Evolutionary conservation across 2,113 vertebrate genomes (phyloP).

Genomic region (Aix galericulata): DNA sequence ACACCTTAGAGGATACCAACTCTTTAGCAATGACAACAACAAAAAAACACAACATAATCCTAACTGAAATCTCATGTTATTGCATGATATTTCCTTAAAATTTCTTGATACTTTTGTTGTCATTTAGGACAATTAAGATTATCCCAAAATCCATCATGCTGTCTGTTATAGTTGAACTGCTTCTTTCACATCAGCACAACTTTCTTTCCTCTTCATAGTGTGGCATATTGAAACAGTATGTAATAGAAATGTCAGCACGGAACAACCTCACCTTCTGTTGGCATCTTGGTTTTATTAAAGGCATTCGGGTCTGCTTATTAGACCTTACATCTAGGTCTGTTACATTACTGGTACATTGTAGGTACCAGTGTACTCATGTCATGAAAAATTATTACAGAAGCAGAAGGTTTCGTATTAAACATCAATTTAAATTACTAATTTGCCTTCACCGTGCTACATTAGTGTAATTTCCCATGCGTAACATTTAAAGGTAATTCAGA

Average conservation of each 20-base stretch:
- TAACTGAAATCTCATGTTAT: no score
- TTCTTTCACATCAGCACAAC: neutral
- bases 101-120: neutral
- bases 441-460: neutral
- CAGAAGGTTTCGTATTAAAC: neutral
- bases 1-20: neutral
- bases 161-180: neutral
- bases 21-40: neutral
- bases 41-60: no score
- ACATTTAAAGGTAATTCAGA: neutral
- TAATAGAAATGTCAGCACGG: neutral
- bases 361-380: neutral
- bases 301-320: neutral
- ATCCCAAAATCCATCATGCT: neutral
- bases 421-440: neutral
- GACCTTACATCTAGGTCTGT: no score
- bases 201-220: neutral
- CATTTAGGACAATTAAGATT: neutral
- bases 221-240: neutral
- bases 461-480: neutral
- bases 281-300: neutral
- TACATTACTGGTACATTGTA: no score
- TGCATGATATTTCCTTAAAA: neutral
- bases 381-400: neutral
- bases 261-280: neutral